phyloP scores from a whole-genome alignment of 2,797 vertebrate genomes.

The Phataginus tetradactyla region DNA sequence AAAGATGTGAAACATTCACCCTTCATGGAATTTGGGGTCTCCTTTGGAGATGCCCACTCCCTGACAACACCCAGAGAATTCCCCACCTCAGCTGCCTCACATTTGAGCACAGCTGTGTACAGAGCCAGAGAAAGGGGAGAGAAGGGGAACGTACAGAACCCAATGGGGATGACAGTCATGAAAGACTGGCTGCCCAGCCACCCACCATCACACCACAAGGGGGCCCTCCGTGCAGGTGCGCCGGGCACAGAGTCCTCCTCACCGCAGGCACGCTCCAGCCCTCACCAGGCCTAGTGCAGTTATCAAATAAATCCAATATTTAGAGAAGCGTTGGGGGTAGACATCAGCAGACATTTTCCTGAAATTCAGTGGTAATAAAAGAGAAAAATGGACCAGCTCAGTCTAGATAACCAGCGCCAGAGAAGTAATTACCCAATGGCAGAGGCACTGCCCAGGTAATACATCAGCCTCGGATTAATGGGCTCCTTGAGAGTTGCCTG shows the following conservation, averaged over 20 bases:
- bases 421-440: constrained; percentile 67
- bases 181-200: background rate
- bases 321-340: background rate
- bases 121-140: background rate
- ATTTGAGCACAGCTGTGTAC: fast-evolving
- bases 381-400: constrained; percentile 72
- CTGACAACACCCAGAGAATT: background rate
- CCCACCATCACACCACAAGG: background rate
- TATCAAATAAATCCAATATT: constrained; percentile 60
- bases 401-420: constrained; percentile 57
- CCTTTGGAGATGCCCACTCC: background rate
- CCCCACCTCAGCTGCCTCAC: background rate
- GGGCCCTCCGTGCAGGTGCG: fast-evolving
- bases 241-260: background rate
- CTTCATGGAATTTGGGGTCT: background rate
- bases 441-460: constrained; percentile 50
- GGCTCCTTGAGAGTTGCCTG: constrained; percentile 29
- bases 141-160: background rate
- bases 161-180: background rate
- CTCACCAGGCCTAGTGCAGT: constrained; percentile 12
- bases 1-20: background rate
- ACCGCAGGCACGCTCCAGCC: background rate
- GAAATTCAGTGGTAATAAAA: constrained; percentile 77
- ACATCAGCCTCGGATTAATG: constrained; percentile 76
- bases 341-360: constrained; percentile 55